These are phyloP conservation scores for Alectoris magna DNA, from an alignment of 2,797 vertebrate genomes.

Conservation along the genomic window DNA sequence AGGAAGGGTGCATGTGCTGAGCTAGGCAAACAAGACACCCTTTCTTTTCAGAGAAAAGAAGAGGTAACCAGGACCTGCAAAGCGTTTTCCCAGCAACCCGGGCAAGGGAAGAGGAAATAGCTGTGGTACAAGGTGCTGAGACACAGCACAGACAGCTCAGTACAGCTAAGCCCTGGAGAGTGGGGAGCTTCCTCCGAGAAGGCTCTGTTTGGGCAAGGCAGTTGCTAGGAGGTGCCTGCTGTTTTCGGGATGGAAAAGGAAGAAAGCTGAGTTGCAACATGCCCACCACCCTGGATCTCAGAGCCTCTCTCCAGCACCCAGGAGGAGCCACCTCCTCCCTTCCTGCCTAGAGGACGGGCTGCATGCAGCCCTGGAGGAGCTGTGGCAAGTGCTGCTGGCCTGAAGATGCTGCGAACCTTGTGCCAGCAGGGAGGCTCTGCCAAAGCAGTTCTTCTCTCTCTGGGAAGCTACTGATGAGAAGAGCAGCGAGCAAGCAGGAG, in stretches of 20 bases:
- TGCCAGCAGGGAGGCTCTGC: slow-evolving; percentile 20
- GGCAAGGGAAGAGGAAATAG: not conserved
- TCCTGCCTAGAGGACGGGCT: not conserved
- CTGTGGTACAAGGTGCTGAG: slow-evolving; percentile 39
- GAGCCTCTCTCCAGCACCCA: slow-evolving; percentile 7
- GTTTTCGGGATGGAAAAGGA: slow-evolving; percentile 45
- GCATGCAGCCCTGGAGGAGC: not conserved
- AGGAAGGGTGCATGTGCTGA: not conserved
- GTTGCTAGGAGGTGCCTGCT: slow-evolving; percentile 58
- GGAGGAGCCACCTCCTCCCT: slow-evolving; percentile 44
- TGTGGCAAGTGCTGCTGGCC: not conserved
- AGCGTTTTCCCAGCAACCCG: not conserved
- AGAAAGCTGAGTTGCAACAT: slow-evolving; percentile 31
- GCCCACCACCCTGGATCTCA: not conserved
- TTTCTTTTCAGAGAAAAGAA: not conserved
- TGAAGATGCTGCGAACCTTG: not conserved
- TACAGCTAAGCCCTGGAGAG: slow-evolving; percentile 28
- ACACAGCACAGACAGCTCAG: slow-evolving; percentile 15
- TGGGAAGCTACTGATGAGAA: not conserved
- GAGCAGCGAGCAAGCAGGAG: slow-evolving; percentile 11
- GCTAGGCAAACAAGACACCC: not conserved
- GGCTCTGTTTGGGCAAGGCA: slow-evolving; percentile 46
- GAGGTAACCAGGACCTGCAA: not conserved
- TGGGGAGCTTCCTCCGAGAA: slow-evolving; percentile 32
- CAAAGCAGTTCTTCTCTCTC: slow-evolving; percentile 25